Evolutionary conservation across 2,113 vertebrate species (phyloP).

Genomic region (Pomatostomus ruficeps): DNA sequence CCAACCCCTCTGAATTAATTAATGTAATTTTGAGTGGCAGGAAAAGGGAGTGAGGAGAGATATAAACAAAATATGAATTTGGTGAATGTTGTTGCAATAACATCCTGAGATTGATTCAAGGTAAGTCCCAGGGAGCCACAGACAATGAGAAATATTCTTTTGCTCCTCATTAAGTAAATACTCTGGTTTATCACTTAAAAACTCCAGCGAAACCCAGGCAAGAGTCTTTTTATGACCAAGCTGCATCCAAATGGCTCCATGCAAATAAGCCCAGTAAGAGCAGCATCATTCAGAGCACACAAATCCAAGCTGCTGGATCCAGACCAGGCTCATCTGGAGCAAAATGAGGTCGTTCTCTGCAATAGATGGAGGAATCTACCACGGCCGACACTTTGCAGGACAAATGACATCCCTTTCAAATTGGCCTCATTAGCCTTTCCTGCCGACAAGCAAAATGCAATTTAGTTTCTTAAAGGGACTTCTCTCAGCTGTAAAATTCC

Average conservation of each 20-base stretch:
- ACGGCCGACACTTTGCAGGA: neutral
- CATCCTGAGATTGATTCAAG: neutral
- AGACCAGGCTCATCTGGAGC: conserved; percentile 11
- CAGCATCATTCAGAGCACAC: neutral
- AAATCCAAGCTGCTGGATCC: neutral
- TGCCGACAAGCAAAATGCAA: neutral
- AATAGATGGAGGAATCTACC: neutral
- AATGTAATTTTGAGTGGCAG: neutral
- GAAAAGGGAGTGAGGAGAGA: neutral
- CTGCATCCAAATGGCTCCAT: neutral
- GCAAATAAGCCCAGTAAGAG: neutral
- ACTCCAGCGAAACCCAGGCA: neutral
- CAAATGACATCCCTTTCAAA: conserved; percentile 7
- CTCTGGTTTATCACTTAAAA: neutral
- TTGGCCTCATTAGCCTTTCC: conserved; percentile 27
- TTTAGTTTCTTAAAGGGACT: conserved; percentile 29
- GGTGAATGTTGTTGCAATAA: neutral
- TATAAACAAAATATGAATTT: neutral
- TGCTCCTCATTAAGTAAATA: neutral
- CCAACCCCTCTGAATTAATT: neutral
- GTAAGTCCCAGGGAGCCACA: neutral
- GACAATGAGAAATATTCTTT: neutral
- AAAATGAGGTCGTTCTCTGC: conserved; percentile 14
- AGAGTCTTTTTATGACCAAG: neutral
- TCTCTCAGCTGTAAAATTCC: conserved; percentile 41